Evolutionary conservation across 1,140 invertebrate species (phyloP).

Genomic region (Drosophila lini): DNA sequence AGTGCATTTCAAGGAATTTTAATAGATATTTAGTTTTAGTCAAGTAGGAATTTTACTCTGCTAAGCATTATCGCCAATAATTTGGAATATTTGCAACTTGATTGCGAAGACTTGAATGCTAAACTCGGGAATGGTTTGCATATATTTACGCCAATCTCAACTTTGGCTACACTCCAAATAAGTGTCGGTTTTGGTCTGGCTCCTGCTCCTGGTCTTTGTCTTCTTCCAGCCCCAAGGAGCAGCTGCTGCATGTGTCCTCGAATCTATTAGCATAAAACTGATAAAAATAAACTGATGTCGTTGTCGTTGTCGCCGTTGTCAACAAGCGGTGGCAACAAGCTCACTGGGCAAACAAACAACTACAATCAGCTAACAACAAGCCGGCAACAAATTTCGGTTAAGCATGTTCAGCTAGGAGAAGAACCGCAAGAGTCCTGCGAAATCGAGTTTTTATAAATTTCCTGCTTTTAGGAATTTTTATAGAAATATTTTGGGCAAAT

Average conservation of each 20-base stretch:
- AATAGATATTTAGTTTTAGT: not conserved
- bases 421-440: constrained; percentile 8
- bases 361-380: constrained; percentile 65
- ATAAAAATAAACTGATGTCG: constrained; percentile 75
- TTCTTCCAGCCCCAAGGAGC: constrained; percentile 27
- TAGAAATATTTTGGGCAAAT: constrained; percentile 15
- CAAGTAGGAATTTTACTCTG: not conserved
- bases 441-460: constrained; percentile 1
- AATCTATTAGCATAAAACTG: constrained; percentile 78
- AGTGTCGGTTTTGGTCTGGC: constrained; percentile 11
- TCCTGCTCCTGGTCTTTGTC: constrained; percentile 1
- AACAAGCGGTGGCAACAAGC: constrained; percentile 54
- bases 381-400: constrained; percentile 49
- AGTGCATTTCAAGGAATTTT: constrained; percentile 6
- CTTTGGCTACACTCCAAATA: constrained; percentile 20
- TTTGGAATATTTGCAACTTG: constrained; percentile 17
- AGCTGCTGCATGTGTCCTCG: constrained; percentile 64
- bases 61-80: constrained; percentile 11
- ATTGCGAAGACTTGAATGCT: constrained; percentile 11
- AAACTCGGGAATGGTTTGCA: constrained; percentile 26
- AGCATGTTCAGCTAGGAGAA: not conserved
- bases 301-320: constrained; percentile 66
- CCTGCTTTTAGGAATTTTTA: constrained; percentile 6
- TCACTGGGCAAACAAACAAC: constrained; percentile 45
- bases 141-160: constrained; percentile 46